These are phyloP conservation scores for Chamaedrilus cognettii DNA, from an alignment of 2,888 invertebrate species.

Conservation along the genomic window DNA sequence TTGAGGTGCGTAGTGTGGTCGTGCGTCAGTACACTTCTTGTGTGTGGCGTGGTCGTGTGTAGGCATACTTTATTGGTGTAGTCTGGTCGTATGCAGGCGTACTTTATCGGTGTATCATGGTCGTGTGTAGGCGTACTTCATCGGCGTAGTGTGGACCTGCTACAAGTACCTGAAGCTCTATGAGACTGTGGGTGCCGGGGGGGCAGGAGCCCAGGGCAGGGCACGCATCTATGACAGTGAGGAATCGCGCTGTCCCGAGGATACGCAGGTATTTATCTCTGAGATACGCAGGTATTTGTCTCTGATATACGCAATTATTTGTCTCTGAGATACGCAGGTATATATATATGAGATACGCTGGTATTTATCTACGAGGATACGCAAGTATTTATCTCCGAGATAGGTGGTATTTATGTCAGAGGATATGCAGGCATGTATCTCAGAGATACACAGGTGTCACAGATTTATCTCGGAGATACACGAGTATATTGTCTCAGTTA, in stretches of 20 bases:
- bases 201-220: constrained; percentile 40
- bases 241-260: constrained; percentile 19
- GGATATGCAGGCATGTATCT: too few relatives aligned
- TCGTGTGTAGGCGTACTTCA: constrained; percentile 52
- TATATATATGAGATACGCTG: too few relatives aligned
- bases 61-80: constrained; percentile 4
- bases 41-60: background rate
- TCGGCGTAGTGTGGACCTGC: constrained; percentile 58
- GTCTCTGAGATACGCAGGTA: constrained; percentile 32
- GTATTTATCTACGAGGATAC: too few relatives aligned
- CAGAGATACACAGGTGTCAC: too few relatives aligned
- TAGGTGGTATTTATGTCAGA: too few relatives aligned
- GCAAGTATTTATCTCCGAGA: constrained; percentile 18
- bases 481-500: too few relatives aligned
- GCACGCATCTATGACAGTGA: constrained; percentile 35
- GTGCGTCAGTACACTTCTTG: too few relatives aligned
- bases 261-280: constrained; percentile 29
- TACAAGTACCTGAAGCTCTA: constrained; percentile 51
- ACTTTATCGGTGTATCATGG: background rate
- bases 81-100: background rate
- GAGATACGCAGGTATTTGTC: constrained; percentile 37
- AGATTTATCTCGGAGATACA: too few relatives aligned
- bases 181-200: constrained; percentile 6
- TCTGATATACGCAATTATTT: too few relatives aligned
- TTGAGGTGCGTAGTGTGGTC: too few relatives aligned